These are phyloP conservation scores for Drosophila sp. DNA, from an alignment of 1,140 invertebrate species.

Conservation along the genomic window DNA sequence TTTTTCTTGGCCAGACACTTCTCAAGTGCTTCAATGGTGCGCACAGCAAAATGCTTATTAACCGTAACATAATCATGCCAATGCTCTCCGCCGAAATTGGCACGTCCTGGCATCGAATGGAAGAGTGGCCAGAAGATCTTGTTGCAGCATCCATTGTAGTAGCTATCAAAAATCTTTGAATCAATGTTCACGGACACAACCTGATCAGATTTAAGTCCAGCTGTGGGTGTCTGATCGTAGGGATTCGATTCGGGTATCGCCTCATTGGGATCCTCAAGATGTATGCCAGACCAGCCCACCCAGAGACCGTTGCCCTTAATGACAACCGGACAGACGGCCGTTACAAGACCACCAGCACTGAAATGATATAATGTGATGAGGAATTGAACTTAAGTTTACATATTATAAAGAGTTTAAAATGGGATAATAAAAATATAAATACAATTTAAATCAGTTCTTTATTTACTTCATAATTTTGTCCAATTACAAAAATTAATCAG, in stretches of 20 bases:
- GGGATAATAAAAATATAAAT: no score
- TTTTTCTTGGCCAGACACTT: conserved; percentile 87
- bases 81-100: conserved; percentile 91
- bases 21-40: conserved; percentile 90
- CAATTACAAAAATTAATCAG: no score
- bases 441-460: no score
- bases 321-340: conserved; percentile 95
- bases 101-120: conserved; percentile 94
- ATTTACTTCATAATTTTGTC: no score
- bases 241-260: conserved; percentile 94
- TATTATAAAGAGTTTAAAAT: no score
- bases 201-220: conserved; percentile 92
- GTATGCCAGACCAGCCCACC: conserved; percentile 96
- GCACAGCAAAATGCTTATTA: conserved; percentile 93
- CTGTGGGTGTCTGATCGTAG: conserved; percentile 92
- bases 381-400: no score
- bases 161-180: conserved; percentile 90
- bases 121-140: conserved; percentile 96
- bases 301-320: conserved; percentile 93
- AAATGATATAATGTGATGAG: conserved; percentile 22
- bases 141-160: conserved; percentile 97
- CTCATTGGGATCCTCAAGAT: conserved; percentile 88
- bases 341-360: conserved; percentile 94
- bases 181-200: conserved; percentile 93
- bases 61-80: conserved; percentile 93